These are phyloP conservation scores for Pangasius mekongensis DNA, from an alignment of 2,797 vertebrate genomes.

Conservation along the genomic window DNA sequence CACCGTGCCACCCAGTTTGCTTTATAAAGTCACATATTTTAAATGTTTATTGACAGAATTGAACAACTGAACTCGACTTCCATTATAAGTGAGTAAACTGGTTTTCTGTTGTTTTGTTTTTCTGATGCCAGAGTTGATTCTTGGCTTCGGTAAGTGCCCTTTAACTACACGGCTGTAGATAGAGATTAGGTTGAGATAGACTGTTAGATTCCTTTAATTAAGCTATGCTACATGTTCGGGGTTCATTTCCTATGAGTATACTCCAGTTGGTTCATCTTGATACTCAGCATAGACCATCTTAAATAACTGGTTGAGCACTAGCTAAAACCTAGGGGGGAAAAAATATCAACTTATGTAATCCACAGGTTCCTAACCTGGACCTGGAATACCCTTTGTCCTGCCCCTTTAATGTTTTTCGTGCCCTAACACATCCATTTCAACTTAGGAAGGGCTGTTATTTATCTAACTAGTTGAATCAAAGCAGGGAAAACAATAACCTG, in stretches of 20 bases:
- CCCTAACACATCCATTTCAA: neutral
- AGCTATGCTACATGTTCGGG: neutral
- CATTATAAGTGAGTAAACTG: neutral
- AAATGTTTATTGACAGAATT: neutral
- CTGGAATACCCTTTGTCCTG: neutral
- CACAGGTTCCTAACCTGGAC: neutral
- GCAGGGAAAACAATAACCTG: neutral
- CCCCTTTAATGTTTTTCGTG: neutral
- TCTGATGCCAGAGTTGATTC: neutral
- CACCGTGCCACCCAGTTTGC: neutral
- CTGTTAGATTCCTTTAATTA: neutral
- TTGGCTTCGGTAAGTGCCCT: neutral
- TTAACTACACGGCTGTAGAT: neutral
- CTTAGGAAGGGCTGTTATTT: neutral
- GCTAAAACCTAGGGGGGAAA: neutral
- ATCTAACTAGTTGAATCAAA: neutral
- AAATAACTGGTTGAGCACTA: neutral
- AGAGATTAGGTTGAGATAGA: neutral
- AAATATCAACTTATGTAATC: neutral
- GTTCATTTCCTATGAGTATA: too few relatives aligned
- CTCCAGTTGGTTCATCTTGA: neutral
- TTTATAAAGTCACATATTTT: neutral
- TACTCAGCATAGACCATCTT: neutral
- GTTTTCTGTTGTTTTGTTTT: neutral
- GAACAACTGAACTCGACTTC: neutral